Percentiles rank a stretch among this genome's conserved stretches.
phyloP scores from a whole-genome alignment of 2,797 vertebrate genomes.

The Diglossa cyanea region DNA sequence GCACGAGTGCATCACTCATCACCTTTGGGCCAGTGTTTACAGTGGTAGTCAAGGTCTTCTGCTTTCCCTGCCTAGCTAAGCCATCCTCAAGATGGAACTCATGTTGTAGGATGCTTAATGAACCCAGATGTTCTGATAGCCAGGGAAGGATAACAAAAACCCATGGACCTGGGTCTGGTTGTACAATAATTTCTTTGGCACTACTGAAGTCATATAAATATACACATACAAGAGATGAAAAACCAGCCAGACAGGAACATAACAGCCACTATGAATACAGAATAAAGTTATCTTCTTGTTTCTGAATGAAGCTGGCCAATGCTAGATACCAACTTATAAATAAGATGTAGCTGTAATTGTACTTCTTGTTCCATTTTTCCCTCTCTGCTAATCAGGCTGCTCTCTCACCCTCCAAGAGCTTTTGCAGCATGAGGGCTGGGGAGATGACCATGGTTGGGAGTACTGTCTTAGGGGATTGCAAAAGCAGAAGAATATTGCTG shows the following conservation, averaged over 20 bases:
- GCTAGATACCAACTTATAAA: not conserved
- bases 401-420: not conserved
- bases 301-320: not conserved
- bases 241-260: accelerated
- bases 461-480: not conserved
- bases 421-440: not conserved
- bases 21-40: not conserved
- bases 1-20: not conserved
- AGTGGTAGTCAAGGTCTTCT: not conserved
- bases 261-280: not conserved
- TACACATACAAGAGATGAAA: not conserved
- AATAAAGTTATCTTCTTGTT: not conserved
- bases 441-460: not conserved
- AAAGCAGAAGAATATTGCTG: not conserved
- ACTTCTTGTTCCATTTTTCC: constrained; percentile 38
- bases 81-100: not conserved
- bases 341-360: constrained; percentile 12
- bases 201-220: not conserved
- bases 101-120: not conserved
- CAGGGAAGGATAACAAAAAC: not conserved
- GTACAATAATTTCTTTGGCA: not conserved
- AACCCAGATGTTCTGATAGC: not conserved
- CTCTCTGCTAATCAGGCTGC: constrained; percentile 6
- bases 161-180: accelerated
- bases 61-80: not conserved